These are phyloP conservation scores for Poeciliopsis retropinna DNA, from an alignment of 2,113 vertebrate genomes.

Conservation along the genomic window DNA sequence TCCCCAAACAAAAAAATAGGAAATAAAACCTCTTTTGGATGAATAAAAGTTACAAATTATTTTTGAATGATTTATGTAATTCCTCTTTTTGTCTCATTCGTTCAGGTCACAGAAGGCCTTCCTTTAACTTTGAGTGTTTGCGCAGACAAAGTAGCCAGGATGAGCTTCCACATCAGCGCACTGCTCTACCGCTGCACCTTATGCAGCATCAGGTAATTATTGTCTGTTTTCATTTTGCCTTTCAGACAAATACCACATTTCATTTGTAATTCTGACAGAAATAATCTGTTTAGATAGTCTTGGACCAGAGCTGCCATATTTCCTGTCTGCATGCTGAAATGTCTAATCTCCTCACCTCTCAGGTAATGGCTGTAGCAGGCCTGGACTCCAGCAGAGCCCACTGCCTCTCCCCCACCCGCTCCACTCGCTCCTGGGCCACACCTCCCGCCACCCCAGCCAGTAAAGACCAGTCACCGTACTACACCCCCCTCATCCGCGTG, in stretches of 20 bases:
- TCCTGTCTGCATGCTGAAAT: not conserved
- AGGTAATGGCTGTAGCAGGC: conserved; percentile 99
- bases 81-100: conserved; percentile 28
- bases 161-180: conserved; percentile 88
- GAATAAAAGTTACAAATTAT: not conserved
- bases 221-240: not conserved
- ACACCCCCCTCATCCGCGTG: conserved; percentile 96
- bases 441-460: conserved; percentile 91
- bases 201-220: conserved; percentile 95
- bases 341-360: not conserved
- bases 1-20: not conserved
- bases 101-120: conserved; percentile 90
- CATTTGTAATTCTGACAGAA: not conserved
- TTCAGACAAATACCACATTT: not conserved
- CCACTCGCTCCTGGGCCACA: conserved; percentile 95
- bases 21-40: not conserved
- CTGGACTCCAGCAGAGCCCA: conserved; percentile 95
- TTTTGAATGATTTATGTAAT: conserved; percentile 3
- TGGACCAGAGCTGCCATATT: not conserved
- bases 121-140: conserved; percentile 99
- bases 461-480: conserved; percentile 88
- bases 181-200: conserved; percentile 94
- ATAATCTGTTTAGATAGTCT: not conserved
- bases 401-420: conserved; percentile 92
- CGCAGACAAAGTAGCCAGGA: conserved; percentile 95